A percentile compares a stretch with the other conserved stretches of the same genome.
Conservation (phyloP, 2,888 invertebrate species). For the Autographa pulchrina region DNA sequence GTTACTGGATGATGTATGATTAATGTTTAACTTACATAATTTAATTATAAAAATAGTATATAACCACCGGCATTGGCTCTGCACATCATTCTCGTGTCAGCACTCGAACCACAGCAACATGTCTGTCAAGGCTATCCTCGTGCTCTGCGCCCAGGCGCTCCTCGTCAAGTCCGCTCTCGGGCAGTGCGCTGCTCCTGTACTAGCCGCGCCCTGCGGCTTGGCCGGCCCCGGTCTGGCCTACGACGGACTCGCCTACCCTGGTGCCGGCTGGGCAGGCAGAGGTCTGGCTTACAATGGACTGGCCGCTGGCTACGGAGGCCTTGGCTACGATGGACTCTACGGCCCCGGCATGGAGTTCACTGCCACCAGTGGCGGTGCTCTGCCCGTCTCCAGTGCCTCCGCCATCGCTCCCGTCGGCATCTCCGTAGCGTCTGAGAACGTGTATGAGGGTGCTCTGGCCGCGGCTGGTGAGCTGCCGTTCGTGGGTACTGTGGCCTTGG, state of each 20-base stretch:
- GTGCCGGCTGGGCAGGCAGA: background rate
- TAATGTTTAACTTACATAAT: too few relatives aligned
- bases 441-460: slow-evolving; percentile 66
- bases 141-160: slow-evolving; percentile 55
- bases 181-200: slow-evolving; percentile 37
- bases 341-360: slow-evolving; percentile 56
- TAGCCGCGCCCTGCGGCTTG: slow-evolving; percentile 11
- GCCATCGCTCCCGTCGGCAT: slow-evolving; percentile 64
- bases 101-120: slow-evolving; percentile 48
- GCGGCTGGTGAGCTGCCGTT: slow-evolving; percentile 72
- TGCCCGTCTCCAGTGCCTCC: slow-evolving; percentile 60
- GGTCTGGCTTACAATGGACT: slow-evolving; percentile 9
- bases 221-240: slow-evolving; percentile 11
- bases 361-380: slow-evolving; percentile 66
- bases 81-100: slow-evolving; percentile 31
- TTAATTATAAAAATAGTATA: slow-evolving; percentile 10
- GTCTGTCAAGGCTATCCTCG: slow-evolving; percentile 61
- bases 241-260: slow-evolving; percentile 17
- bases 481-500: slow-evolving; percentile 68
- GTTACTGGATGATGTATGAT: too few relatives aligned
- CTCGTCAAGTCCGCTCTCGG: slow-evolving; percentile 25
- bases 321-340: slow-evolving; percentile 18
- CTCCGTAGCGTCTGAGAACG: slow-evolving; percentile 68
- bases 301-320: slow-evolving; percentile 4
- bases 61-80: background rate